Evolutionary conservation across 2,113 vertebrate genomes (phyloP).

Genomic region (Porphyrio hochstetteri): DNA sequence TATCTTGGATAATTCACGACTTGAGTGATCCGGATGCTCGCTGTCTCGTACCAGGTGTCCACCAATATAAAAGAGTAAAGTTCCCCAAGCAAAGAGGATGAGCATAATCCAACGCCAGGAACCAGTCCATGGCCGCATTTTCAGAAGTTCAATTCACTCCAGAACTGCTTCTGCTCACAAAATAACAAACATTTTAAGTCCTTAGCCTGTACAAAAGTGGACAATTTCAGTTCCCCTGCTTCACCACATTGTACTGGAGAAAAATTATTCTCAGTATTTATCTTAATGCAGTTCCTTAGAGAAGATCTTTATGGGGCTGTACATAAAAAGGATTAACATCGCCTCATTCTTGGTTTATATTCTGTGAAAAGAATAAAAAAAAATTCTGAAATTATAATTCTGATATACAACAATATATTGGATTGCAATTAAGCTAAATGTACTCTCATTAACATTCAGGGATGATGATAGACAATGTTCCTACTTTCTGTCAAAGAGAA

Average conservation of each 20-base stretch:
- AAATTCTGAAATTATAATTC: constrained; percentile 20
- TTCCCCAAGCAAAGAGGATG: constrained; percentile 98
- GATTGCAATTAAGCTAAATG: constrained; percentile 2
- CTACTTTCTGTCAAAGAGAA: neutral
- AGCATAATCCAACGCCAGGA: constrained; percentile 99
- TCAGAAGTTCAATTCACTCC: constrained; percentile 77
- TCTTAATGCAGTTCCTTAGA: constrained; percentile 14
- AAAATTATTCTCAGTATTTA: constrained; percentile 6
- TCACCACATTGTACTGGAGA: constrained; percentile 68
- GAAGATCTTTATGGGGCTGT: constrained; percentile 19
- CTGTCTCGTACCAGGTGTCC: constrained; percentile 96
- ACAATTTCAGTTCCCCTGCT: constrained; percentile 18
- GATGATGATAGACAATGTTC: neutral
- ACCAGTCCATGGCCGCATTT: constrained; percentile 98
- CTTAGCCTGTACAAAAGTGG: constrained; percentile 23
- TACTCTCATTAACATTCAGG: neutral
- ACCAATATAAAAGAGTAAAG: constrained; percentile 96
- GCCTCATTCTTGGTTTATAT: constrained; percentile 49
- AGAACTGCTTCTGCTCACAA: constrained; percentile 71
- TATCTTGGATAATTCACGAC: constrained; percentile 96
- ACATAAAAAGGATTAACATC: constrained; percentile 22
- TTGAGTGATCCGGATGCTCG: constrained; percentile 94
- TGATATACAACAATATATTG: neutral
- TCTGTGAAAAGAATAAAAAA: constrained; percentile 71
- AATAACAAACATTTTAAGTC: constrained; percentile 70